Evolutionary conservation across 2,888 invertebrate species (phyloP).

Genomic region (Polymixis lichenea): DNA sequence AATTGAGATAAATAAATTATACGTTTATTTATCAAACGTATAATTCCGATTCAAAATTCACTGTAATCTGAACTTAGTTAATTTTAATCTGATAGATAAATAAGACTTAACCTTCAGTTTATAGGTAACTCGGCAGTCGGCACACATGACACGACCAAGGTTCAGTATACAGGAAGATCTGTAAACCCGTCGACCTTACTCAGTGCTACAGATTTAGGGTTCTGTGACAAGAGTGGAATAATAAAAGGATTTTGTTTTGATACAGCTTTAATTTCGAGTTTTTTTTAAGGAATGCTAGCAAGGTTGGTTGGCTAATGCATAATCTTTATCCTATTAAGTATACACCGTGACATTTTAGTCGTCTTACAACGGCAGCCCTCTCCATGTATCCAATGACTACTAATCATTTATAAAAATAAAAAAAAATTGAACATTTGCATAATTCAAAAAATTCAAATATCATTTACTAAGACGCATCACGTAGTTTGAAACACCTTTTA

Average conservation of each 20-base stretch:
- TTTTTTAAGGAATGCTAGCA: neutral
- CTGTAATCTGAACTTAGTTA: neutral
- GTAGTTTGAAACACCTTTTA: too few relatives aligned
- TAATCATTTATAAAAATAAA: too few relatives aligned
- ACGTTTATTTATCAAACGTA: too few relatives aligned
- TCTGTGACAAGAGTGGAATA: slow-evolving; percentile 8
- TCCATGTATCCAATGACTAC: too few relatives aligned
- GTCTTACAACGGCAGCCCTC: too few relatives aligned
- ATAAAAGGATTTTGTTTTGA: slow-evolving; percentile 6
- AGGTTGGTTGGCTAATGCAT: neutral
- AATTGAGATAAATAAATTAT: too few relatives aligned
- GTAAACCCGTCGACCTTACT: slow-evolving; percentile 42
- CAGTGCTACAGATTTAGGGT: slow-evolving; percentile 33
- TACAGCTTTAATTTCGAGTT: neutral
- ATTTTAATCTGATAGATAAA: neutral
- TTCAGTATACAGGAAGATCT: slow-evolving; percentile 47
- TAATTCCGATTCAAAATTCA: too few relatives aligned
- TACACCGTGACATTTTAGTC: too few relatives aligned
- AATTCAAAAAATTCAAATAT: too few relatives aligned
- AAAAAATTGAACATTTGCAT: too few relatives aligned
- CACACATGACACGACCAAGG: slow-evolving; percentile 35
- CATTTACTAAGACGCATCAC: too few relatives aligned
- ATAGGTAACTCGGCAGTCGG: slow-evolving; percentile 9
- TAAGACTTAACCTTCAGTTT: slow-evolving; percentile 24
- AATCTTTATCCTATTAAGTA: too few relatives aligned